These are phyloP conservation scores for Lipophrys pholis DNA, from an alignment of 2,113 vertebrate genomes.

Conservation along the genomic window DNA sequence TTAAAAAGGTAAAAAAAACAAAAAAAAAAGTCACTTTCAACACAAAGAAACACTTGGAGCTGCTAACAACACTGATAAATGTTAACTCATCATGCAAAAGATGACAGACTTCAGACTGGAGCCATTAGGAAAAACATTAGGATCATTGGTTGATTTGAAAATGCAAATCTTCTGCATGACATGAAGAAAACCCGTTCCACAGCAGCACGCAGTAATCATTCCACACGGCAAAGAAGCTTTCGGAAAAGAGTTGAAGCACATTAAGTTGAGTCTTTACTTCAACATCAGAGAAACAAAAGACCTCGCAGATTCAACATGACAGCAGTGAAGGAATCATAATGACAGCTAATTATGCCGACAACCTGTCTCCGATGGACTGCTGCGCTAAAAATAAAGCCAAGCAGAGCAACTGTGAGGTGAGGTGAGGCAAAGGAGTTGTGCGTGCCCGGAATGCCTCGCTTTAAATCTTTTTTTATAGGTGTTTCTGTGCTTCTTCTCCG, in stretches of 20 bases:
- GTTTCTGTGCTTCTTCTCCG: too few relatives aligned
- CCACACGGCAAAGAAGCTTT: constrained; percentile 4
- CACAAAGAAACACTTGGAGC: constrained; percentile 39
- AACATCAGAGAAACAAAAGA: constrained; percentile 1
- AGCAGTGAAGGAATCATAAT: constrained; percentile 21
- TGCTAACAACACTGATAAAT: constrained; percentile 51
- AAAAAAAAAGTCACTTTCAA: constrained; percentile 26
- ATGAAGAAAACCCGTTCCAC: constrained; percentile 16
- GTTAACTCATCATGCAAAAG: constrained; percentile 43
- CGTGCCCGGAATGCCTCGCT: constrained; percentile 34
- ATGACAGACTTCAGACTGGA: constrained; percentile 10
- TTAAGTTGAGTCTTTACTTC: constrained; percentile 5
- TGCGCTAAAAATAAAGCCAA: constrained; percentile 44
- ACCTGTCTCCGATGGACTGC: constrained; percentile 22
- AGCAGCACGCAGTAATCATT: constrained; percentile 15
- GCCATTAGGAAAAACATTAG: not conserved
- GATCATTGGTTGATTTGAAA: constrained; percentile 43
- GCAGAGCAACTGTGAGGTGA: constrained; percentile 28
- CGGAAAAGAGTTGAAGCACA: not conserved
- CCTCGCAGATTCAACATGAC: constrained; percentile 12
- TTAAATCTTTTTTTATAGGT: constrained; percentile 1
- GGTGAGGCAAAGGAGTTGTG: constrained; percentile 40
- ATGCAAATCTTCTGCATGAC: not conserved
- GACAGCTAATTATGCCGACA: constrained; percentile 37
- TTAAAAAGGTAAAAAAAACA: constrained; percentile 31